Base-by-base conservation (phyloP, 2,888 invertebrate genomes). In the Pseudococcus jackbeardsleyi region DNA sequence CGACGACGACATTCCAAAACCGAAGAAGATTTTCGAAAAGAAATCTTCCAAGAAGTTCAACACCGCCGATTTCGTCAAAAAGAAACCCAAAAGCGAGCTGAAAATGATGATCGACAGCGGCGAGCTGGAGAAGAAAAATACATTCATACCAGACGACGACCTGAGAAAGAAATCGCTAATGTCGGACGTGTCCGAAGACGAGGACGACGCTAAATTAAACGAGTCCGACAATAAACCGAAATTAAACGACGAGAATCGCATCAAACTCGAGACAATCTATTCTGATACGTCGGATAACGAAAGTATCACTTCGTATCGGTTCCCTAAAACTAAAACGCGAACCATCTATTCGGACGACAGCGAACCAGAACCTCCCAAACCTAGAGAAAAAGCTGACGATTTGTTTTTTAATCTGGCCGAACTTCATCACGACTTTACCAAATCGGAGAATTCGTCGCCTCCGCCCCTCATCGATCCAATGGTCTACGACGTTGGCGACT, bases 171-270 rank as follows among this genome's bases (percentile, higher is more conserved):
- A 33, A 46, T 48, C 79, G 1, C 54, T 88, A 33, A 42, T 85
- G 39, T 88, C 88, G 26, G 88, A 88, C 39, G 88, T 88, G 6
- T 88, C 88, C 50, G 88, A 88, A 82, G 79, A 82, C 19, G 88
- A 88, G 39, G 88, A 88, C 9, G 42, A 64, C 8, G 11, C 50
- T 7, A 42, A 50, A 39, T 39, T 54, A 3, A 33, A 54, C 39
- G 46, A 59, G 19, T 22, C 54, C 6, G 85, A 85, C 7, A 12
- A 11, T 64, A 59, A 59, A 17, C 9, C 59, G 15, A 59, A 85
- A 54, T 26, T 19, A 15, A 59, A 68, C 64, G 46, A 33, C 64
- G n/a, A 39, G 6, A 46, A 22, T n/a, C 72, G 77, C 5, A 11
- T 77, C 6, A 87, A 87, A 48, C 48, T 79, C 11, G 54, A 79